Percentiles rank a stretch among this genome's conserved stretches.
phyloP scores from a whole-genome alignment of 2,888 invertebrate genomes.

The Cephonodes hylas region DNA sequence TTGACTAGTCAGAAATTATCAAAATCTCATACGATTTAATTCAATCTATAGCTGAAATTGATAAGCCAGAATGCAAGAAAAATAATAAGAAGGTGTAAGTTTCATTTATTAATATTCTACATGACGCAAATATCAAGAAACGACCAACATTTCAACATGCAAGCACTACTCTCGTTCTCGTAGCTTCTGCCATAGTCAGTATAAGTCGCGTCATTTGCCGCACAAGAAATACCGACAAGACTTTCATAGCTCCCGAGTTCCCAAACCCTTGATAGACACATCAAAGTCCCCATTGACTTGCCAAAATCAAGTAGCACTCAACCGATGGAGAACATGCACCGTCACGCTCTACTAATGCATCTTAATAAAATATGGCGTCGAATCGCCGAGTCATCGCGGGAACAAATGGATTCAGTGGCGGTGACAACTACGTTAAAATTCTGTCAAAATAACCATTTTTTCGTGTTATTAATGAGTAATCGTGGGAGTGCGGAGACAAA shows the following conservation, averaged over 20 bases:
- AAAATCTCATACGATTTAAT: no score
- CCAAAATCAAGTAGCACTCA: slow-evolving; percentile 12
- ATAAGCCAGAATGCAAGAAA: no score
- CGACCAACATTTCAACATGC: no score
- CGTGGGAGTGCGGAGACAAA: neutral
- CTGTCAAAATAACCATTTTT: slow-evolving; percentile 32
- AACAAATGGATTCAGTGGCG: slow-evolving; percentile 32
- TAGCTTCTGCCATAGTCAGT: no score
- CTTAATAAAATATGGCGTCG: slow-evolving; percentile 20
- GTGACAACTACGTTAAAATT: slow-evolving; percentile 17
- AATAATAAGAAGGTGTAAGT: no score
- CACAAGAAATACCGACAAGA: neutral
- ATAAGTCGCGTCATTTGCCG: no score
- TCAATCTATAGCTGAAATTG: no score
- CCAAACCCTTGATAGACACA: slow-evolving; percentile 1
- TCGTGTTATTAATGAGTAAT: slow-evolving; percentile 1
- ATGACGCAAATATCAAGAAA: no score
- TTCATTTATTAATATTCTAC: no score
- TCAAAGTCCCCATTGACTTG: slow-evolving; percentile 1
- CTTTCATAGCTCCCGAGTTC: neutral
- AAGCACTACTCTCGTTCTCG: no score
- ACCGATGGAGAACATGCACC: slow-evolving; percentile 17
- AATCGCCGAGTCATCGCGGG: slow-evolving; percentile 33
- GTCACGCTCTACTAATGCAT: slow-evolving; percentile 30
- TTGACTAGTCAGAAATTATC: no score